A percentile compares a stretch with the other conserved stretches of the same genome.
Conservation (phyloP, 2,797 vertebrate genomes). For the Dallia pectoralis region DNA sequence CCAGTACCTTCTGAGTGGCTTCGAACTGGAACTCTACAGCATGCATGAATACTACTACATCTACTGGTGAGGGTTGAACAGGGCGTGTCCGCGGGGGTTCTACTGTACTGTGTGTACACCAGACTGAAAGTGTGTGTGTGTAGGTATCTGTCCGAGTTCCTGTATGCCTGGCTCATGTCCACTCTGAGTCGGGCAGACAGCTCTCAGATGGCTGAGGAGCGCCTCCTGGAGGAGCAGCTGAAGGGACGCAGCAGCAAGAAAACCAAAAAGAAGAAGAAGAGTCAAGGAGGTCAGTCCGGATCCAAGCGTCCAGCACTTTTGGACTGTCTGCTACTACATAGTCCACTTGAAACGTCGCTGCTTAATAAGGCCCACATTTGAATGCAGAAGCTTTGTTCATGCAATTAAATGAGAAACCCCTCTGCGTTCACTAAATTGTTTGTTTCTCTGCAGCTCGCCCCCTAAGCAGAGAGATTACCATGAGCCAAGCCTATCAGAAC, state of each 20-base stretch:
- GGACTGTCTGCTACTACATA: too few species aligned
- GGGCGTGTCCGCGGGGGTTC: not conserved
- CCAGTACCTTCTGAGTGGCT: slow-evolving; percentile 97
- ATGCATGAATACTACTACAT: slow-evolving; percentile 99
- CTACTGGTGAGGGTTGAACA: slow-evolving; percentile 81
- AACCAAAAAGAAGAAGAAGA: slow-evolving; percentile 99
- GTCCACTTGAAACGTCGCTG: too few species aligned
- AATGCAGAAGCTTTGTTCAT: too few species aligned
- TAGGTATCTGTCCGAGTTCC: slow-evolving; percentile 97
- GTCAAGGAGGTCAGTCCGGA: slow-evolving; percentile 54
- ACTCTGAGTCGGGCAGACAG: slow-evolving; percentile 96
- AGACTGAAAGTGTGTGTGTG: slow-evolving; percentile 5
- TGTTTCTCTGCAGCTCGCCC: slow-evolving; percentile 84
- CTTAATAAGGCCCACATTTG: too few species aligned
- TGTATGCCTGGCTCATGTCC: slow-evolving; percentile 99
- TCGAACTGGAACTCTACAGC: slow-evolving; percentile 97
- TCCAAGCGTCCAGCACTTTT: not conserved
- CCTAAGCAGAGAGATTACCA: slow-evolving; percentile 94
- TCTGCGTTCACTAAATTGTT: too few species aligned
- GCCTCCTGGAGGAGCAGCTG: slow-evolving; percentile 94
- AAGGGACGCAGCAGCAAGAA: slow-evolving; percentile 98
- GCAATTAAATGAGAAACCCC: too few species aligned
- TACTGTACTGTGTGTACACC: not conserved
- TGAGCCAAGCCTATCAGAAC: slow-evolving; percentile 99
- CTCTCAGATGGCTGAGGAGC: slow-evolving; percentile 97